A percentile compares a stretch with the other conserved stretches of the same genome.
Conservation (phyloP, 2,888 invertebrate species). For the Entomobrya multifasciata region DNA sequence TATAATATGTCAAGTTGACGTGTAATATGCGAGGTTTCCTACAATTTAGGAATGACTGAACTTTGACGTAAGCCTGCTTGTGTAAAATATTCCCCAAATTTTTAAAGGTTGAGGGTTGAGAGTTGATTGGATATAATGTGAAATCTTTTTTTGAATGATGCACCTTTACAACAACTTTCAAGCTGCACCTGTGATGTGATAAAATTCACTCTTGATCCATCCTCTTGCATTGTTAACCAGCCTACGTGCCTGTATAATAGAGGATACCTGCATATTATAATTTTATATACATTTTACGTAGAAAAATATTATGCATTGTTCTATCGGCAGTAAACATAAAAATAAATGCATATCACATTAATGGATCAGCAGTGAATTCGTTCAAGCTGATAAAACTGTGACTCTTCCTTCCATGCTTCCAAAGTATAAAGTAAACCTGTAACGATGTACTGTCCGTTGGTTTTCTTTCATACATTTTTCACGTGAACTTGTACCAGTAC, state of each 20-base stretch:
- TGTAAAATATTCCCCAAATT: conserved; percentile 9
- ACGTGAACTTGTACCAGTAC: background rate
- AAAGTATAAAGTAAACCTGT: too few species aligned
- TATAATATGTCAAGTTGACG: conserved; percentile 30
- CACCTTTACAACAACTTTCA: conserved; percentile 36
- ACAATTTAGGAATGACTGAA: background rate
- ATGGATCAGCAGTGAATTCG: conserved; percentile 25
- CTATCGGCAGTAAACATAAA: background rate
- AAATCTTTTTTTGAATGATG: conserved; percentile 14
- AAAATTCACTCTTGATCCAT: too few species aligned
- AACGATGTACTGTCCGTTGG: conserved; percentile 14
- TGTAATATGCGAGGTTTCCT: background rate
- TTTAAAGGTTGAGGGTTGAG: conserved; percentile 7
- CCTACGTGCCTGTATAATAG: too few species aligned
- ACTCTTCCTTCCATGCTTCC: background rate
- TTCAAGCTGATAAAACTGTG: conserved; percentile 34
- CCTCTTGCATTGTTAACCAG: too few species aligned
- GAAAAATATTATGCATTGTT: background rate
- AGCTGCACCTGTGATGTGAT: background rate
- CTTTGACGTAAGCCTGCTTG: background rate
- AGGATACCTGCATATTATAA: too few species aligned
- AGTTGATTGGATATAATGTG: background rate
- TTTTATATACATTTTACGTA: background rate
- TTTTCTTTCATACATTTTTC: background rate
- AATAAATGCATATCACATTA: background rate